These are phyloP conservation scores for Eueides isabella DNA, from an alignment of 1,140 invertebrate genomes.

Conservation along the genomic window DNA sequence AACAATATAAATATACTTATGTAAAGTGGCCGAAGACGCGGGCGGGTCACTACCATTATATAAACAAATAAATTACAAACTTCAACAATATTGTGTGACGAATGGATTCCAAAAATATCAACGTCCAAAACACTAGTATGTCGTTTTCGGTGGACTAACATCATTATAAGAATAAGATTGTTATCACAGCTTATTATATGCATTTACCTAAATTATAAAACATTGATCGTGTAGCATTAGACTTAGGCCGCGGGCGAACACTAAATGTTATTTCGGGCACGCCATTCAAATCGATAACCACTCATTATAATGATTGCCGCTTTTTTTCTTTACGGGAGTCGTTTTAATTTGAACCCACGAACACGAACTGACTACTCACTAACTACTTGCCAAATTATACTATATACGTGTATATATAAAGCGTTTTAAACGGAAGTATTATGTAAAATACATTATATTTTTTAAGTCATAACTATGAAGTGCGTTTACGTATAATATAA, in stretches of 20 bases:
- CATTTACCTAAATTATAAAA: slow-evolving; percentile 9
- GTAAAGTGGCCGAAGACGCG: too few species aligned
- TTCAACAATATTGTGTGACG: not conserved
- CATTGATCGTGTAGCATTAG: slow-evolving; percentile 11
- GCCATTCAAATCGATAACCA: slow-evolving; percentile 13
- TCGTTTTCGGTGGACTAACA: not conserved
- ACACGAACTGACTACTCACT: slow-evolving; percentile 12
- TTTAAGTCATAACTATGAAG: not conserved
- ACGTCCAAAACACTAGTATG: not conserved
- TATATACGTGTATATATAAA: not conserved
- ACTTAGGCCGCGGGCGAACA: not conserved
- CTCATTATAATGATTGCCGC: slow-evolving; percentile 8
- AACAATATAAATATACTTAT: too few species aligned
- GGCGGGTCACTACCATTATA: too few species aligned
- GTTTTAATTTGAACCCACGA: slow-evolving; percentile 13
- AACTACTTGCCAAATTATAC: slow-evolving; percentile 6
- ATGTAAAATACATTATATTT: not conserved
- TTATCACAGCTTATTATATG: slow-evolving; percentile 15
- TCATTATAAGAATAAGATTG: slow-evolving; percentile 10
- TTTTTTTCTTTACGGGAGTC: slow-evolving; percentile 8
- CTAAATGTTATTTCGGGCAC: slow-evolving; percentile 4
- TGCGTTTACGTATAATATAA: not conserved
- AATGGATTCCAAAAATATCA: not conserved
- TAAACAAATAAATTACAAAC: not conserved
- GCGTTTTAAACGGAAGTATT: slow-evolving; percentile 1